These are phyloP conservation scores for Mya arenaria DNA, from an alignment of 1,140 invertebrate species.

Conservation along the genomic window DNA sequence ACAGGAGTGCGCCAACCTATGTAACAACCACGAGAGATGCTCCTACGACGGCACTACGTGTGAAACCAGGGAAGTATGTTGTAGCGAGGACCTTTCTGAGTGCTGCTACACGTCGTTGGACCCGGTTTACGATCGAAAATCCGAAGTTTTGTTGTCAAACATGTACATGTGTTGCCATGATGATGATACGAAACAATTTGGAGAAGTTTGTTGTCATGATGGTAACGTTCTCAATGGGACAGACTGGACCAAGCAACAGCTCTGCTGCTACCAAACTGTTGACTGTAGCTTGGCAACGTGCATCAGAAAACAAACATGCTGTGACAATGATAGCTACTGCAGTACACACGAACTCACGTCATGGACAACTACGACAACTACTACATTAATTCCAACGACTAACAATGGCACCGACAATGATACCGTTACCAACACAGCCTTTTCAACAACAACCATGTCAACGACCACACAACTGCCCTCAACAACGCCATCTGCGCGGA, in stretches of 20 bases:
- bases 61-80: conserved; percentile 42
- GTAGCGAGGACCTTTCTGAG: conserved; percentile 34
- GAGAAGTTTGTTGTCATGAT: conserved; percentile 44
- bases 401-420: not conserved
- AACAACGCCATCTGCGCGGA: not conserved
- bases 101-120: conserved; percentile 38
- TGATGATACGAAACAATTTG: conserved; percentile 26
- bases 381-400: not conserved
- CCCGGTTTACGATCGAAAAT: conserved; percentile 1
- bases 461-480: conserved; percentile 9
- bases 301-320: conserved; percentile 21
- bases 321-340: not conserved
- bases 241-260: not conserved
- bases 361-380: conserved; percentile 19
- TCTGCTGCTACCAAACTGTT: conserved; percentile 39
- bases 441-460: conserved; percentile 7
- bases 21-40: conserved; percentile 33
- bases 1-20: conserved; percentile 30
- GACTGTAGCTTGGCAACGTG: conserved; percentile 20
- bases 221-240: not conserved
- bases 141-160: too few relatives aligned
- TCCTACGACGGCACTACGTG: conserved; percentile 26
- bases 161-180: conserved; percentile 25
- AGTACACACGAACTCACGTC: conserved; percentile 5
- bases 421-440: not conserved